A percentile compares a stretch with the other conserved stretches of the same genome.
phyloP scores from a whole-genome alignment of 2,797 vertebrate genomes.

The Lophius americanus region DNA sequence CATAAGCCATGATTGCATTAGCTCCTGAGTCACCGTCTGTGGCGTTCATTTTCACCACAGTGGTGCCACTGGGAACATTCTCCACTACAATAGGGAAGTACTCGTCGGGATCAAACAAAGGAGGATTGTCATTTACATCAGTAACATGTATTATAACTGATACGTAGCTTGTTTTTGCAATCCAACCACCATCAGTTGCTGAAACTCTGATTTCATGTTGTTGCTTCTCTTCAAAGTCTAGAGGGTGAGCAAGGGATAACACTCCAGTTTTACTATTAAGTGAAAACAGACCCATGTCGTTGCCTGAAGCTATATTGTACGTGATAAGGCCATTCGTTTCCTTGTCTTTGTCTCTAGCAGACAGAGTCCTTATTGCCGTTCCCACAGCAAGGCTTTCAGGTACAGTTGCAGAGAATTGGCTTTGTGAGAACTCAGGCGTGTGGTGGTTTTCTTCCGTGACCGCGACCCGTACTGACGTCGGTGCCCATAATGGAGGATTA shows the following conservation, averaged over 20 bases:
- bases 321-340: constrained; percentile 92
- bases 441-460: constrained; percentile 98
- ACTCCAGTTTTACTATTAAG: constrained; percentile 91
- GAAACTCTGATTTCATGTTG: constrained; percentile 90
- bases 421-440: constrained; percentile 97
- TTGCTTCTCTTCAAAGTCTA: constrained; percentile 91
- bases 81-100: constrained; percentile 93
- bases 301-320: constrained; percentile 91
- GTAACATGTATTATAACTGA: constrained; percentile 87
- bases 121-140: constrained; percentile 96
- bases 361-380: constrained; percentile 87
- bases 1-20: constrained; percentile 92
- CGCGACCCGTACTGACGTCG: constrained; percentile 83
- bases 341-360: constrained; percentile 94
- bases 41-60: constrained; percentile 90
- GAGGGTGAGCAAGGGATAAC: constrained; percentile 83
- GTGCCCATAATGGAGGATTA: constrained; percentile 89
- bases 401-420: constrained; percentile 87
- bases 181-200: constrained; percentile 94
- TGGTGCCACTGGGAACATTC: constrained; percentile 97
- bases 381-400: constrained; percentile 92
- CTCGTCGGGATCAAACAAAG: constrained; percentile 88
- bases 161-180: constrained; percentile 91
- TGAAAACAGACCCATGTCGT: constrained; percentile 86
- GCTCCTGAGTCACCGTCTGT: constrained; percentile 89